phyloP scores from a whole-genome alignment of 2,888 invertebrate genomes.

The Plebejus anna region DNA sequence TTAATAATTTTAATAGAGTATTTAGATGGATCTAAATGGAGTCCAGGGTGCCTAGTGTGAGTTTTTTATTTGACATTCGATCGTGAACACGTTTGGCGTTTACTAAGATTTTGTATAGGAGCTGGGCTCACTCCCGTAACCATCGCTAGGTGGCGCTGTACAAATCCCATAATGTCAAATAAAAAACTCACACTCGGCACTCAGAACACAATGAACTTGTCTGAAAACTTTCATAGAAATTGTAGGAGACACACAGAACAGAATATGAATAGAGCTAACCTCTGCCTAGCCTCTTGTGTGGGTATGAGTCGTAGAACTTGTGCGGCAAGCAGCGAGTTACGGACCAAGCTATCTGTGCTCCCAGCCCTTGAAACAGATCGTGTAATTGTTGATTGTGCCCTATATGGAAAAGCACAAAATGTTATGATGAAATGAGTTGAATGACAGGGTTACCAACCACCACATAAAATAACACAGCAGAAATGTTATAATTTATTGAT shows the following conservation, averaged over 20 bases:
- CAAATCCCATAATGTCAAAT: too few species aligned
- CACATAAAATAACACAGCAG: not conserved
- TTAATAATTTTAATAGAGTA: too few species aligned
- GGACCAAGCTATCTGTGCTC: slow-evolving; percentile 84
- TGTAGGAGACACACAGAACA: not conserved
- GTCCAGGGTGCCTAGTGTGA: not conserved
- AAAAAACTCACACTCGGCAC: too few species aligned
- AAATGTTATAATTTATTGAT: too few species aligned
- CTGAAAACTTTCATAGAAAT: not conserved
- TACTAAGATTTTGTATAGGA: too few species aligned
- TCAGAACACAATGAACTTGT: not conserved
- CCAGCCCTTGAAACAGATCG: slow-evolving; percentile 67
- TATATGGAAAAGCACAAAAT: slow-evolving; percentile 40
- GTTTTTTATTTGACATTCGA: too few species aligned
- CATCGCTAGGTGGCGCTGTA: too few species aligned
- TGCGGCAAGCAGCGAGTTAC: slow-evolving; percentile 87
- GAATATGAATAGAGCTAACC: slow-evolving; percentile 59
- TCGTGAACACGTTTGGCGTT: too few species aligned
- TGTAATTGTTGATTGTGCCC: slow-evolving; percentile 67
- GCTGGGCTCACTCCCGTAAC: too few species aligned
- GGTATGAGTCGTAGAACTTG: slow-evolving; percentile 91
- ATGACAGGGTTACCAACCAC: not conserved
- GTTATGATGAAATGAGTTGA: not conserved
- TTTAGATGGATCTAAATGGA: not conserved
- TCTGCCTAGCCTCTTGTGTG: slow-evolving; percentile 88